A percentile compares a stretch with the other conserved stretches of the same genome.
These are phyloP conservation scores for Tipula vernalis DNA, from an alignment of 2,888 invertebrate genomes.

Conservation along the genomic window DNA sequence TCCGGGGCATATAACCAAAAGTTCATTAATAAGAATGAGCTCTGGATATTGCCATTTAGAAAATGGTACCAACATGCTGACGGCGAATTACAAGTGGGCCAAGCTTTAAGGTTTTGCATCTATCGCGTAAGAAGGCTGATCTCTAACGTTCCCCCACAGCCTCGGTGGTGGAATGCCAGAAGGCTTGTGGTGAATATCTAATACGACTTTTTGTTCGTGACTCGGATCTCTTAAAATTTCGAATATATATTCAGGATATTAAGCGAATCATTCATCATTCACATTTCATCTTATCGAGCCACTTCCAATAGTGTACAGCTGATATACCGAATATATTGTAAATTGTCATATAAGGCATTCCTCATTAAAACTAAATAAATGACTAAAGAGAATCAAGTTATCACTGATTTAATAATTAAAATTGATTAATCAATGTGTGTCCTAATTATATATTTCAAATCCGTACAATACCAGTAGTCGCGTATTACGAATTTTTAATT, in stretches of 20 bases:
- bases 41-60: too few species aligned
- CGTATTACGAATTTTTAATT: too few species aligned
- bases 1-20: too few species aligned
- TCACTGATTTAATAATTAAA: not conserved
- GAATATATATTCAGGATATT: conserved; percentile 78
- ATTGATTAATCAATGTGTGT: not conserved
- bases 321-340: conserved; percentile 84
- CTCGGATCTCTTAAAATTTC: conserved; percentile 70
- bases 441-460: too few species aligned
- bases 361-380: conserved; percentile 14
- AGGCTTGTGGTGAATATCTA: conserved; percentile 83
- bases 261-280: conserved; percentile 62
- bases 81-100: too few species aligned
- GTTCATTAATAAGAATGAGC: too few species aligned
- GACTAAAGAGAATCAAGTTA: not conserved
- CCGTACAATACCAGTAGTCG: too few species aligned
- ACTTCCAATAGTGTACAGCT: conserved; percentile 92
- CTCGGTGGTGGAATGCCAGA: conserved; percentile 89
- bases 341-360: conserved; percentile 82
- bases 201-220: conserved; percentile 78
- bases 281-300: conserved; percentile 95
- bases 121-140: too few species aligned
- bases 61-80: too few species aligned
- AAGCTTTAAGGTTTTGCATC: too few species aligned
- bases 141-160: too few species aligned